A percentile compares a stretch with the other conserved stretches of the same genome.
These are phyloP conservation scores for Galleria mellonella DNA, from an alignment of 1,140 invertebrate genomes.

Conservation along the genomic window DNA sequence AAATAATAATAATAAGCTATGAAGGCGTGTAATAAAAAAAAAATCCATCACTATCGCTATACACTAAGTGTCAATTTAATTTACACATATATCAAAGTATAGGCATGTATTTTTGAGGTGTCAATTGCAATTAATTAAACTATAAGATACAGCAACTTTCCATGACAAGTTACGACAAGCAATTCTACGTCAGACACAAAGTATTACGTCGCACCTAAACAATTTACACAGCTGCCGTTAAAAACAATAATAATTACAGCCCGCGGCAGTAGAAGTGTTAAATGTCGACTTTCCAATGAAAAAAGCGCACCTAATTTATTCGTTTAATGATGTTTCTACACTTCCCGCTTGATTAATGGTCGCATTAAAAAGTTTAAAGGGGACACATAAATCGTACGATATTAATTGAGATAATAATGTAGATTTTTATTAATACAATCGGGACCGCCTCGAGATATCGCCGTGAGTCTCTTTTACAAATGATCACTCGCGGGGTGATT, in stretches of 20 bases:
- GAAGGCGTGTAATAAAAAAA: too few relatives aligned
- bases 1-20: too few relatives aligned
- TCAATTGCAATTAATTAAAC: too few relatives aligned
- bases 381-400: constrained; percentile 22
- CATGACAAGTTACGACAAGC: too few relatives aligned
- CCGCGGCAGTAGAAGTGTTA: neutral
- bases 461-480: constrained; percentile 10
- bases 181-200: too few relatives aligned
- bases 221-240: too few relatives aligned
- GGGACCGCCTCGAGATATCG: constrained; percentile 12
- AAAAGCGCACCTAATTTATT: constrained; percentile 7
- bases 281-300: constrained; percentile 12
- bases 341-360: constrained; percentile 18
- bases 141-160: too few relatives aligned
- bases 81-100: too few relatives aligned
- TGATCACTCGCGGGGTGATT: constrained; percentile 18
- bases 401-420: constrained; percentile 29
- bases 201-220: too few relatives aligned
- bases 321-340: constrained; percentile 16
- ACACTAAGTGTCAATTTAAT: too few relatives aligned
- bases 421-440: constrained; percentile 23
- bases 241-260: neutral
- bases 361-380: constrained; percentile 24
- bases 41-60: too few relatives aligned
- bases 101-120: too few relatives aligned